Conservation (phyloP, 1,140 invertebrate genomes). For the Drosophila guanche region DNA sequence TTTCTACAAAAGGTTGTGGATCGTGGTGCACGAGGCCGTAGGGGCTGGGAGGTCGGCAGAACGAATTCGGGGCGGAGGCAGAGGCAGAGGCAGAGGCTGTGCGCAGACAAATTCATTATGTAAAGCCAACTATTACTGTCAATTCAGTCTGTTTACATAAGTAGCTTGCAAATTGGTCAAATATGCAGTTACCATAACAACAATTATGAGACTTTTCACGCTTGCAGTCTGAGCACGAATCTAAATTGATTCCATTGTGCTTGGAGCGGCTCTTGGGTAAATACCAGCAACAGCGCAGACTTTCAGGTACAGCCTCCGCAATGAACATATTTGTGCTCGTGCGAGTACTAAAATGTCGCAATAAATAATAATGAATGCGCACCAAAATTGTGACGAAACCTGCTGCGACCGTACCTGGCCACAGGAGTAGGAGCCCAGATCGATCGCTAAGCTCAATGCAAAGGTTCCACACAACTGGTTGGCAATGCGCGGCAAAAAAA, state of each 20-base stretch:
- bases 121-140: conserved; percentile 60
- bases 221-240: conserved; percentile 52
- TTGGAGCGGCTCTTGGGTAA: conserved; percentile 18
- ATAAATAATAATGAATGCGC: conserved; percentile 77
- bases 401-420: conserved; percentile 68
- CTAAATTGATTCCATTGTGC: conserved; percentile 36
- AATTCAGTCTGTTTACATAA: conserved; percentile 67
- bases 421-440: conserved; percentile 59
- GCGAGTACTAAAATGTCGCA: conserved; percentile 59
- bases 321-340: conserved; percentile 56
- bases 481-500: conserved; percentile 24
- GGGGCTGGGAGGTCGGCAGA: conserved; percentile 13
- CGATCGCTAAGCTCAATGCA: conserved; percentile 34
- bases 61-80: conserved; percentile 33
- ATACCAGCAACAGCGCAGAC: conserved; percentile 42
- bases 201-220: conserved; percentile 75
- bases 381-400: conserved; percentile 72
- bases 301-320: conserved; percentile 42
- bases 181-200: conserved; percentile 46
- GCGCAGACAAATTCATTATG: conserved; percentile 64
- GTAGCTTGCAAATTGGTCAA: conserved; percentile 69
- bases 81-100: conserved; percentile 23
- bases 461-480: conserved; percentile 23
- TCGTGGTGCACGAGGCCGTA: conserved; percentile 23
- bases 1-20: conserved; percentile 63